Base-by-base conservation (phyloP, 2,113 vertebrate species). In the Lota lota region DNA sequence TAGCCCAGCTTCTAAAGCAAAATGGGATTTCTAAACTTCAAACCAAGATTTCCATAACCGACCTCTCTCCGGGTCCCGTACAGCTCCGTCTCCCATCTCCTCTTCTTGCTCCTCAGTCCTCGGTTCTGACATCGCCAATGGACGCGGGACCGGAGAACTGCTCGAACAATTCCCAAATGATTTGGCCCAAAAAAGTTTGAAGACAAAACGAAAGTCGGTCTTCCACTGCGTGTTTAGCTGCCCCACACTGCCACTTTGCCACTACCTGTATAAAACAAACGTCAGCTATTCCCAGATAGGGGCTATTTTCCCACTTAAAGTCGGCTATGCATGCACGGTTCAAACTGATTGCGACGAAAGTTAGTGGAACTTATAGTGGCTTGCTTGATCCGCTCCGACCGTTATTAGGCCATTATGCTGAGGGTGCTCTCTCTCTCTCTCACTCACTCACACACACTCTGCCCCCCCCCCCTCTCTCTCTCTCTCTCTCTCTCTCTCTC, bases 51-150 rank as follows among this genome's bases (percentile, higher is more conserved):
- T 14, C 40, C 40, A 8, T 47, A 47, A 2, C 64, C 24, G 90
- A 94, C 95, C 94, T 94, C 93, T 79, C 3, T 91, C 84, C 51
- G 90, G 81, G 74, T 77, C 53, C 5, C 53, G 53, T 84, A 74
- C 89, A 88, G 87, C 75, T 89, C 87, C 87, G 83, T 91, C 89
- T 69, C 91, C 90, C 77, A 81, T 76, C 80, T 91, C 93, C 54
- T 78, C 74, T 75, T 93, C 94, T 47, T 75, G 73, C 76, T 93
- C 94, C 72, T 90, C 82, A 62, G 90, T 86, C 88, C 92, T 91
- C 83, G 91, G 89, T 88, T 97, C 95, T 75, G 95, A 94, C 96
- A 97, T 93, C 16, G 53, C 53, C 1, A 12, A 7, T 8, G 4
- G 56, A 17, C 51, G 7, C 28, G 28, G 40, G 40, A 47, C 40